Conservation (phyloP, 2,888 invertebrate species). For the Dynastes grantii region DNA sequence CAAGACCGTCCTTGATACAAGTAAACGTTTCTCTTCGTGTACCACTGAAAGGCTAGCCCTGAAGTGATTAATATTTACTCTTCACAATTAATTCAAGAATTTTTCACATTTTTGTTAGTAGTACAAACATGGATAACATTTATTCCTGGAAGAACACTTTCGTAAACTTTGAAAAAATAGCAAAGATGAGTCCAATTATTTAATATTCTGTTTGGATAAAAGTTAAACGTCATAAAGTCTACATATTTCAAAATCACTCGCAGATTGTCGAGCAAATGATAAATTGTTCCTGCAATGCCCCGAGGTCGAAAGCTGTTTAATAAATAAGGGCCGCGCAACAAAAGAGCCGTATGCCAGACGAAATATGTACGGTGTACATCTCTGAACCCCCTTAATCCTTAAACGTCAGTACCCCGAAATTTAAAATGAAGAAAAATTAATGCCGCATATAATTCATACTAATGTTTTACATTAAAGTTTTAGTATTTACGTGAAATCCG, state of each 20-base stretch:
- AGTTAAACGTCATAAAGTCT: neutral
- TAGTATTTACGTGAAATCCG: neutral
- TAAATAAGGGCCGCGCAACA: neutral
- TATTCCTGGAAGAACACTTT: no score
- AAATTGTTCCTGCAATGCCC: neutral
- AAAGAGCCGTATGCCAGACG: neutral
- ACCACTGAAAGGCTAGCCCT: no score
- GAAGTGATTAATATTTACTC: no score
- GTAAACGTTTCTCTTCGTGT: no score
- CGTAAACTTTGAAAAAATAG: no score
- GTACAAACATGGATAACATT: no score
- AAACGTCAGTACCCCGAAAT: neutral
- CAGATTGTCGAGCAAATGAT: neutral
- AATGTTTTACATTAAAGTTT: constrained; percentile 7
- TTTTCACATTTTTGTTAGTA: no score
- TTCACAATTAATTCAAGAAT: no score
- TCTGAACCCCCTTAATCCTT: constrained; percentile 10
- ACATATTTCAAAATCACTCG: neutral
- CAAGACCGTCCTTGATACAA: no score
- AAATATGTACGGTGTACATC: neutral
- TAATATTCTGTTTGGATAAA: neutral
- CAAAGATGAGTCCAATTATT: neutral
- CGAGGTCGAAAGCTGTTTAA: neutral
- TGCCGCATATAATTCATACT: constrained; percentile 26
- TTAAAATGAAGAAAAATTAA: constrained; percentile 32